Base-by-base conservation (phyloP, 2,888 invertebrate species). In the Cacoxenus indagator region DNA sequence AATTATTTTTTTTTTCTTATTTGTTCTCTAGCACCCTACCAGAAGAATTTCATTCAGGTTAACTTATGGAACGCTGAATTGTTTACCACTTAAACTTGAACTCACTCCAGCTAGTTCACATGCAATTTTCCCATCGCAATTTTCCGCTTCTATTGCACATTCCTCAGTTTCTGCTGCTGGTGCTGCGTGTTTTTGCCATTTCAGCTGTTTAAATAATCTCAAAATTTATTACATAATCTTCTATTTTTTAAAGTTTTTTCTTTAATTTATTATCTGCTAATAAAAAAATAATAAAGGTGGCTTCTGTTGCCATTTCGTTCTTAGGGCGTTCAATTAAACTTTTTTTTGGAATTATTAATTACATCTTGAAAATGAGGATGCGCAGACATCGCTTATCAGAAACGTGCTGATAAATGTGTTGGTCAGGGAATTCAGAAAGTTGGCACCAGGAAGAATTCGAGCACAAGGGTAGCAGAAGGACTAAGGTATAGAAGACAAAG, bases 1-100 rank as follows among this genome's bases (percentile, higher is more conserved):
- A 81, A 81, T 81, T 81, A 81, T 82, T 78, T 78, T 37, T 2
- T 14, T 11, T 37, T 14, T 37, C 14, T 37, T 8, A 11, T 37
- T 37, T 8, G 8, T 37, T 37, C 37, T 37, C 37, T 8, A 37
- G 37, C 37, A 37, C 8, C 37, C 2, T 11, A 5, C 37, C 37
- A 37, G 14, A 14, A 11, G 37, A 37, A 37, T n/a, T n/a, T n/a
- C n/a, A n/a, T n/a, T n/a, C n/a, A n/a, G 37, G 37, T 37, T 14
- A 37, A 37, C 8, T 4, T 8, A 37, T 37, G 37, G 37, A 37
- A 37, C 37, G 37, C n/a, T n/a, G n/a, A n/a, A n/a, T n/a, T n/a
- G n/a, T n/a, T 37, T 37, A 8, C 37, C 14, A 2, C 37, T 11
- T 11, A 37, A 8, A 2, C 37, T 37, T 4, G 14, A 37, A 8